Percentiles rank a stretch among this genome's conserved stretches.
Conservation (phyloP, 2,113 vertebrate species). For the Pterocles orientalis region DNA sequence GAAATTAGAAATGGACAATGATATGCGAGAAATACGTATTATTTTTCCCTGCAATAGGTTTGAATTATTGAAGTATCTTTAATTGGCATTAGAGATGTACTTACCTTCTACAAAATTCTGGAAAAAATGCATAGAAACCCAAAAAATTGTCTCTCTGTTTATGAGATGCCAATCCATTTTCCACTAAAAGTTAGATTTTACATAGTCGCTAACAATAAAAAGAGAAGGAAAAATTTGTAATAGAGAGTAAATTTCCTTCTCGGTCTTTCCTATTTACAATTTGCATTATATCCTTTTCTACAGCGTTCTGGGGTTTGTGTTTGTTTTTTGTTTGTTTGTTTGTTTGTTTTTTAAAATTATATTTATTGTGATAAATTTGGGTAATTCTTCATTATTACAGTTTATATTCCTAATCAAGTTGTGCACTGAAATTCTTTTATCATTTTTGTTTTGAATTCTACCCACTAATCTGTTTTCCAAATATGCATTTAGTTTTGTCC, state of each 20-base stretch:
- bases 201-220: not conserved
- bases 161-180: not conserved
- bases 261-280: not conserved
- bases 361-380: not conserved
- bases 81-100: not conserved
- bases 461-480: not conserved
- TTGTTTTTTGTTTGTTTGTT: not conserved
- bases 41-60: not conserved
- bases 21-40: not conserved
- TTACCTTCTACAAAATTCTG: not conserved
- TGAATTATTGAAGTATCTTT: not conserved
- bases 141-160: not conserved
- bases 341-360: not conserved
- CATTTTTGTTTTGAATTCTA: not conserved
- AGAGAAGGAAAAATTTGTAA: not conserved
- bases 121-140: not conserved
- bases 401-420: not conserved
- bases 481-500: not conserved
- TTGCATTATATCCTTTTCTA: not conserved
- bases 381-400: not conserved
- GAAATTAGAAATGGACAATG: not conserved
- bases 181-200: not conserved
- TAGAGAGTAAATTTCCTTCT: not conserved
- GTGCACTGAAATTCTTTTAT: not conserved
- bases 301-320: not conserved